phyloP scores from a whole-genome alignment of 2,113 vertebrate genomes.

The Dascyllus trimaculatus region DNA sequence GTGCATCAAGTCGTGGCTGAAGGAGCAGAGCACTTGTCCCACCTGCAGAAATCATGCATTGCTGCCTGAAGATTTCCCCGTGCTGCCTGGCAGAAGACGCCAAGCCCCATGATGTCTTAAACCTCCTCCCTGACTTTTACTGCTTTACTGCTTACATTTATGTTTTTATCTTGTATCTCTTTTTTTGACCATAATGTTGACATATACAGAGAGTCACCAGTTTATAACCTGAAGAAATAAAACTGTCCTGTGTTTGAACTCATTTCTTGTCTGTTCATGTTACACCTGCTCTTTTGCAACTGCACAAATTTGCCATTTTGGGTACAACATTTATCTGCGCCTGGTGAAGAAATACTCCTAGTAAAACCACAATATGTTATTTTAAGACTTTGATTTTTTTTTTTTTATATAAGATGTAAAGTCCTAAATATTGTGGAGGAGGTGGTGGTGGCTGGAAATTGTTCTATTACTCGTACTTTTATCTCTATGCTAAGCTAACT shows the following conservation, averaged over 20 bases:
- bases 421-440: no score
- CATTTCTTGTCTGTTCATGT: background rate
- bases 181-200: background rate
- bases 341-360: no score
- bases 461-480: no score
- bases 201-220: background rate
- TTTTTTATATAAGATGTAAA: no score
- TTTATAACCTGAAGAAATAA: constrained; percentile 10
- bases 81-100: constrained; percentile 77
- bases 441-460: no score
- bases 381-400: no score
- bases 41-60: constrained; percentile 86
- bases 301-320: no score
- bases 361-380: no score
- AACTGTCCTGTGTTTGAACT: background rate
- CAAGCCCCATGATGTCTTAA: constrained; percentile 40
- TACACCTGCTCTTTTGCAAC: no score
- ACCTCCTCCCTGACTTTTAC: background rate
- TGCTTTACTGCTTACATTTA: background rate
- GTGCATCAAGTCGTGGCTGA: constrained; percentile 92
- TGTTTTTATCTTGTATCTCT: background rate
- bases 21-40: constrained; percentile 90
- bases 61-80: constrained; percentile 87
- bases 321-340: no score
- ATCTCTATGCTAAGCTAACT: no score